These are phyloP conservation scores for Drosophila punjabiensis DNA, from an alignment of 1,140 invertebrate genomes.

Conservation along the genomic window DNA sequence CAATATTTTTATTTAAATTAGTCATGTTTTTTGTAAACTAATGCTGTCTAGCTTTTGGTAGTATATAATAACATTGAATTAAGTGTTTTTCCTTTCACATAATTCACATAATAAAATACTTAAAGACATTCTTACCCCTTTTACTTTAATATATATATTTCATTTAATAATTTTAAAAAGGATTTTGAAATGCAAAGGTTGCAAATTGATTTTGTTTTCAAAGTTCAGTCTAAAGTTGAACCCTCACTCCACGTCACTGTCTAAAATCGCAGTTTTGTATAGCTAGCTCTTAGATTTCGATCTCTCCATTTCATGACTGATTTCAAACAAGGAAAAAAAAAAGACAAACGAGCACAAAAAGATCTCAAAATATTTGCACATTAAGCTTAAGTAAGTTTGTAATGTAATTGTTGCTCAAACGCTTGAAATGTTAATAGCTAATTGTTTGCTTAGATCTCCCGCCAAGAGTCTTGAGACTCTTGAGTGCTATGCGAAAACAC, in stretches of 20 bases:
- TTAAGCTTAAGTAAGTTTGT: conserved; percentile 53
- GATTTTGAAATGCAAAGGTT: background rate
- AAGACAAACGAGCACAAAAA: conserved; percentile 9
- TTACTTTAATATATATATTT: background rate
- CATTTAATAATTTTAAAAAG: background rate
- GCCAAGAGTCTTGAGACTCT: conserved; percentile 34
- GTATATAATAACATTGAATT: background rate
- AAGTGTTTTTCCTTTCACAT: background rate
- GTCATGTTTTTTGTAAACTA: background rate
- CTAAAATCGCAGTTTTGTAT: background rate
- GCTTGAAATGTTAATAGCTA: conserved; percentile 77
- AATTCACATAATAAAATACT: background rate
- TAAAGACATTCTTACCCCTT: background rate
- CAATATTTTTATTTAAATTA: background rate
- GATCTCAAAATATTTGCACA: conserved; percentile 72
- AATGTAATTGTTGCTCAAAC: conserved; percentile 47
- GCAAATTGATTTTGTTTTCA: background rate
- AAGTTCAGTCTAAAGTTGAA: too few relatives aligned
- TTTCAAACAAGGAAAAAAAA: conserved; percentile 27
- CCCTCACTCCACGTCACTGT: conserved; percentile 16
- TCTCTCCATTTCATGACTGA: conserved; percentile 44
- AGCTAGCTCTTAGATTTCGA: conserved; percentile 22
- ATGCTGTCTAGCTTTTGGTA: background rate
- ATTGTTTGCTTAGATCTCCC: conserved; percentile 69
- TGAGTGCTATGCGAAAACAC: conserved; percentile 46